Evolutionary conservation across 2,113 vertebrate species (phyloP).

Genomic region (Hyla sarda): DNA sequence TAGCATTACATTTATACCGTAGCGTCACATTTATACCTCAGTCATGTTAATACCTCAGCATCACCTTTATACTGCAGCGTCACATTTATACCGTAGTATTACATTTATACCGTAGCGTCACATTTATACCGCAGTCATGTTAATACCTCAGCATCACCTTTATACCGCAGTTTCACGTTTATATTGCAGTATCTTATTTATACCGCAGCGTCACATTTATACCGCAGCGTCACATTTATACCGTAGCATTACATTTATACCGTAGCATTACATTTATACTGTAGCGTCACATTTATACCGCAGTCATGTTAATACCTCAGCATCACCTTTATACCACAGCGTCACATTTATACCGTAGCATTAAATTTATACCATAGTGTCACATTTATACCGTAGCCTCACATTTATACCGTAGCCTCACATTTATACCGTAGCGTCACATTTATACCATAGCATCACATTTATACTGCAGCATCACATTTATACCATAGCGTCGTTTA

Average conservation of each 20-base stretch:
- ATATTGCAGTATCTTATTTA: no score
- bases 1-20: neutral
- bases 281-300: neutral
- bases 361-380: no score
- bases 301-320: no score
- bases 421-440: neutral
- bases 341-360: neutral
- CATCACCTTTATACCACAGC: neutral
- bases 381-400: neutral
- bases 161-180: neutral
- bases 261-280: no score
- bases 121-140: neutral
- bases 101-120: no score
- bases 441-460: neutral
- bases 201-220: neutral
- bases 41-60: no score
- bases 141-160: no score
- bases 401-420: neutral
- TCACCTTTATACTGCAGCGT: neutral
- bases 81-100: neutral
- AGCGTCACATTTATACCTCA: neutral
- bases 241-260: neutral
- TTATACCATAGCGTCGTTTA: neutral
- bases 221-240: neutral
- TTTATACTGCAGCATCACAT: neutral